These are phyloP conservation scores for Corydoras sp. DNA, from an alignment of 2,113 vertebrate species.

Conservation along the genomic window DNA sequence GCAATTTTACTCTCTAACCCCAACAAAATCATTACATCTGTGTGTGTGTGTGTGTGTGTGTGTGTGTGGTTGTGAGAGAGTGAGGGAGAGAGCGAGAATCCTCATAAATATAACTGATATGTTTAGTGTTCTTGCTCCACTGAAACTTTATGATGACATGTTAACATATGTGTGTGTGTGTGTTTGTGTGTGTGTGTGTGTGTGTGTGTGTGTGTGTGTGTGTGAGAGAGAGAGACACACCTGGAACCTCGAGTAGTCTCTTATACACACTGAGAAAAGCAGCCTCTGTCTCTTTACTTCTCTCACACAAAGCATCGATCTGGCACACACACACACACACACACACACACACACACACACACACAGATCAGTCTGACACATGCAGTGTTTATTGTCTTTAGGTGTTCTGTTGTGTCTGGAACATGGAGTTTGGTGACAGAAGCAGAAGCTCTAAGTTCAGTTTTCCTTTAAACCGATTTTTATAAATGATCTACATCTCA, in stretches of 20 bases:
- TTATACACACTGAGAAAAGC: constrained; percentile 91
- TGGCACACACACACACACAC: constrained; percentile 46
- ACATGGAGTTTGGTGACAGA: not conserved
- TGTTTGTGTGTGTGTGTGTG: not conserved
- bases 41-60: constrained; percentile 9
- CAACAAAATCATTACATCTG: constrained; percentile 35
- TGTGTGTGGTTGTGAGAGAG: constrained; percentile 23
- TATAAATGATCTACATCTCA: too few species aligned
- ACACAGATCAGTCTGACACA: not conserved
- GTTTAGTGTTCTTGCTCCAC: constrained; percentile 38
- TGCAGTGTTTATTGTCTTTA: not conserved
- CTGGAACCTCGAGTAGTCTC: constrained; percentile 88
- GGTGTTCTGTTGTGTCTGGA: not conserved
- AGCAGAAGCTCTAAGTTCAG: not conserved
- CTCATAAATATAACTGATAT: constrained; percentile 45
- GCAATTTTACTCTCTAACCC: constrained; percentile 19
- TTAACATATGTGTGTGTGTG: not conserved
- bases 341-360: constrained; percentile 19
- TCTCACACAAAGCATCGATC: constrained; percentile 86
- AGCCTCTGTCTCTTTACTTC: constrained; percentile 89
- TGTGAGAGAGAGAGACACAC: constrained; percentile 57
- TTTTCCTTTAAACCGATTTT: too few species aligned
- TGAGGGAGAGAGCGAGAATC: constrained; percentile 11
- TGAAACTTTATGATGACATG: constrained; percentile 34
- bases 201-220: constrained; percentile 1